Percentiles rank a stretch among this genome's conserved stretches.
Evolutionary conservation across 2,113 vertebrate species (phyloP).

Genomic region (Leucopternis melanops): DNA sequence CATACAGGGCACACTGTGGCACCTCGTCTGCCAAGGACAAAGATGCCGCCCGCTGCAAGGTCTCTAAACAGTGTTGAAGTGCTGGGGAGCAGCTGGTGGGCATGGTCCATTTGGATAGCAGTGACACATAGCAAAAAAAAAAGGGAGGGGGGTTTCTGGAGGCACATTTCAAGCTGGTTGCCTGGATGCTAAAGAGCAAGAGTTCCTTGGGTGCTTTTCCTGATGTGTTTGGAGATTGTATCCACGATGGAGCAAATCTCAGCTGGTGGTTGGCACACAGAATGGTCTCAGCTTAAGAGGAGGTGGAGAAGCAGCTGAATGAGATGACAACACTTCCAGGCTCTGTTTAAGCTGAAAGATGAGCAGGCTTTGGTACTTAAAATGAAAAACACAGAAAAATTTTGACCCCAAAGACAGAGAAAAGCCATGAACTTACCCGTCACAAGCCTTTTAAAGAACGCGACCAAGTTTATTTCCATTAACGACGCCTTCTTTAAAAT

Average conservation of each 20-base stretch:
- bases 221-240: not conserved
- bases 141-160: not conserved
- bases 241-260: not conserved
- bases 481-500: too few species aligned
- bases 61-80: not conserved
- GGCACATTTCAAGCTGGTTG: not conserved
- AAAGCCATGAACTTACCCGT: too few species aligned
- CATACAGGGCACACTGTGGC: accelerated
- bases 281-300: not conserved
- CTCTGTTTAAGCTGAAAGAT: not conserved
- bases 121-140: not conserved
- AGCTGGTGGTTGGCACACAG: not conserved
- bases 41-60: not conserved
- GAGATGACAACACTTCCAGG: not conserved
- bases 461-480: too few species aligned
- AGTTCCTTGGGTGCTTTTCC: not conserved
- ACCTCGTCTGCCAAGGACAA: not conserved
- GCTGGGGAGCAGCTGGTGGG: not conserved
- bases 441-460: too few species aligned
- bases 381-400: not conserved
- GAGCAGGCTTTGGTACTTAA: not conserved
- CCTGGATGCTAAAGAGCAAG: not conserved
- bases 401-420: not conserved
- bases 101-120: not conserved
- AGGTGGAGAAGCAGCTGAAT: not conserved